A percentile compares a stretch with the other conserved stretches of the same genome.
Evolutionary conservation across 1,140 invertebrate species (phyloP).

Genomic region (Orius insidiosus): DNA sequence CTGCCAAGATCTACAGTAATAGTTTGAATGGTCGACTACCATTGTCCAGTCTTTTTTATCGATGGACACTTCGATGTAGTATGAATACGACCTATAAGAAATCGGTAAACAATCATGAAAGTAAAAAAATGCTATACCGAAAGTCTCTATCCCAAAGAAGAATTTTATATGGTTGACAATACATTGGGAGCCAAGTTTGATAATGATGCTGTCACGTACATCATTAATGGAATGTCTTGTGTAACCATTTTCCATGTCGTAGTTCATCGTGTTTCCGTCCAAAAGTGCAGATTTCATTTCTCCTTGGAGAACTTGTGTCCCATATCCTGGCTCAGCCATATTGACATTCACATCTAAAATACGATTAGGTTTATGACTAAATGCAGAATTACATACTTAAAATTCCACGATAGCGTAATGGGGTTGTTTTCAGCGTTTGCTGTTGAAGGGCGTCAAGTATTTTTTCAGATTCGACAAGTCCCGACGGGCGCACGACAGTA

Average conservation of each 20-base stretch:
- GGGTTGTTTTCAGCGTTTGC: constrained; percentile 55
- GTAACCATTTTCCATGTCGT: constrained; percentile 85
- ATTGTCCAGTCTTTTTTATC: constrained; percentile 89
- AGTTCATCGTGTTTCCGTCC: constrained; percentile 71
- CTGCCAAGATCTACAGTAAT: constrained; percentile 92
- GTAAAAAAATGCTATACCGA: no score
- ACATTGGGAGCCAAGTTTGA: constrained; percentile 69
- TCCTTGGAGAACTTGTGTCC: constrained; percentile 67
- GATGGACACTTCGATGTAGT: constrained; percentile 91
- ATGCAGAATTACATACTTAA: constrained; percentile 39
- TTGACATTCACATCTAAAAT: constrained; percentile 72
- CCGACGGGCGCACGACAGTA: constrained; percentile 67
- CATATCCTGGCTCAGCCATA: constrained; percentile 57
- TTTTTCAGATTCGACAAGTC: constrained; percentile 69
- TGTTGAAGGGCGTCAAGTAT: constrained; percentile 87
- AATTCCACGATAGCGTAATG: constrained; percentile 64
- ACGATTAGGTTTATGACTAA: constrained; percentile 5
- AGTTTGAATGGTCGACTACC: constrained; percentile 79
- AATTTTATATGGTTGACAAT: constrained; percentile 90
- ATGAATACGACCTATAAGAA: constrained; percentile 69
- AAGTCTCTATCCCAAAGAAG: constrained; percentile 87
- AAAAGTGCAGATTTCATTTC: constrained; percentile 73
- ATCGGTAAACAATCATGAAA: no score
- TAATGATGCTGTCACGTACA: constrained; percentile 60
- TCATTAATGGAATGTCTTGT: constrained; percentile 85